phyloP scores from a whole-genome alignment of 2,888 invertebrate genomes.

The Cephus nigrinus region DNA sequence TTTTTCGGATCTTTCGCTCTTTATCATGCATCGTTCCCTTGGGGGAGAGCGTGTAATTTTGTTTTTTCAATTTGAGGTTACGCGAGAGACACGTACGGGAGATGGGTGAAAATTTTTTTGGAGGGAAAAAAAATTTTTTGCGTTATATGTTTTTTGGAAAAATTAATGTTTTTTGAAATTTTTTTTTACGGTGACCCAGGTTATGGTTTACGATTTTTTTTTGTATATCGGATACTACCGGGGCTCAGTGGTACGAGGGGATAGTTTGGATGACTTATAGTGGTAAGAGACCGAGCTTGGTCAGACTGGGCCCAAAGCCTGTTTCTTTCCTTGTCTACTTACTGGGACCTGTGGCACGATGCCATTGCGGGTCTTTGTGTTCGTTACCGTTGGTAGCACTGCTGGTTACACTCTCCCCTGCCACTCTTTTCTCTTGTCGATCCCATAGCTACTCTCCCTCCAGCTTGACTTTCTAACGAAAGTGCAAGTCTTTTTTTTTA shows the following conservation, averaged over 20 bases:
- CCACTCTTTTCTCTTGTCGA: constrained; percentile 32
- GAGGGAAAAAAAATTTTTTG: background rate
- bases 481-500: constrained; percentile 61
- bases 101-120: background rate
- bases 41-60: background rate
- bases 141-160: background rate
- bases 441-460: constrained; percentile 30
- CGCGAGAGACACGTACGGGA: background rate
- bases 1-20: background rate
- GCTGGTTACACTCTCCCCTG: background rate
- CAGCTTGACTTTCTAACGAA: constrained; percentile 61
- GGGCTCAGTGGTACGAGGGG: no score
- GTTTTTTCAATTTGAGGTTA: background rate
- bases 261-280: constrained; percentile 14
- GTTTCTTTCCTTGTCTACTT: no score
- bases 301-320: constrained; percentile 32
- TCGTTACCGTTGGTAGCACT: background rate
- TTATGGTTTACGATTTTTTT: background rate
- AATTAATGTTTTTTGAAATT: background rate
- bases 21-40: background rate
- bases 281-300: constrained; percentile 39
- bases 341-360: background rate
- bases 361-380: background rate
- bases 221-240: background rate
- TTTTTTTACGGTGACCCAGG: background rate